Conservation (phyloP, 2,113 vertebrate genomes). For the Muscicapa adusta region DNA sequence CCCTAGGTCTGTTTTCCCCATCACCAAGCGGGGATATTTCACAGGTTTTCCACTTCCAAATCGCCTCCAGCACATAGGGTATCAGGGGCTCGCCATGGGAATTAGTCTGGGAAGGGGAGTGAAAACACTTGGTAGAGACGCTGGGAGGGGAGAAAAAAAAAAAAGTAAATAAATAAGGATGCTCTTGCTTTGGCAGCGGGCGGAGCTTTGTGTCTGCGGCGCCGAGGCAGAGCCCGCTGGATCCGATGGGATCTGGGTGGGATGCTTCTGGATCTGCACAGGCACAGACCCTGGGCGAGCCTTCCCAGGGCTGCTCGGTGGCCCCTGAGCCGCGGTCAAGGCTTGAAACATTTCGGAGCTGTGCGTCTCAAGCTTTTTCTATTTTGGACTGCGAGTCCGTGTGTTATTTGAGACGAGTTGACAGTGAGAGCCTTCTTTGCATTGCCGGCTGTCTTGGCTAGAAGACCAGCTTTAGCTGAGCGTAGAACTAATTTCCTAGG, state of each 20-base stretch:
- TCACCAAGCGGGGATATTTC: accelerated
- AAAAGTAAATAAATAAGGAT: not conserved
- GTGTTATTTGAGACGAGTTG: not conserved
- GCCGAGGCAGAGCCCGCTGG: not conserved
- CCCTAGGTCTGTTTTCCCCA: not conserved
- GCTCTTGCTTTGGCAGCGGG: accelerated
- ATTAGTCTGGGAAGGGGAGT: not conserved
- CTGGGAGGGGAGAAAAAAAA: not conserved
- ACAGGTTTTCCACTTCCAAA: not conserved
- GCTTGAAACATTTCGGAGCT: not conserved
- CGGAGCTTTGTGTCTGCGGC: not conserved
- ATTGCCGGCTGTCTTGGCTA: not conserved
- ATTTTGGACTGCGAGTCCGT: not conserved
- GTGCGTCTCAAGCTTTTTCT: not conserved
- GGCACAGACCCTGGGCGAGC: not conserved
- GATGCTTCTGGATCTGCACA: not conserved
- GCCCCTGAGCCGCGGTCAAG: not conserved
- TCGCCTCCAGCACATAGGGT: too few species aligned
- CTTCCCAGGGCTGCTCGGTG: not conserved
- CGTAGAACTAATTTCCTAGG: not conserved
- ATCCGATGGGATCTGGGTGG: not conserved
- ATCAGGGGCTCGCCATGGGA: not conserved
- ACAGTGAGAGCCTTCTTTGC: not conserved
- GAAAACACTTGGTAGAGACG: not conserved
- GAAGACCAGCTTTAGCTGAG: not conserved